Percentiles rank a stretch among this genome's conserved stretches.
Evolutionary conservation across 2,113 vertebrate species (phyloP).

Genomic region (Muntiacus muntjak): DNA sequence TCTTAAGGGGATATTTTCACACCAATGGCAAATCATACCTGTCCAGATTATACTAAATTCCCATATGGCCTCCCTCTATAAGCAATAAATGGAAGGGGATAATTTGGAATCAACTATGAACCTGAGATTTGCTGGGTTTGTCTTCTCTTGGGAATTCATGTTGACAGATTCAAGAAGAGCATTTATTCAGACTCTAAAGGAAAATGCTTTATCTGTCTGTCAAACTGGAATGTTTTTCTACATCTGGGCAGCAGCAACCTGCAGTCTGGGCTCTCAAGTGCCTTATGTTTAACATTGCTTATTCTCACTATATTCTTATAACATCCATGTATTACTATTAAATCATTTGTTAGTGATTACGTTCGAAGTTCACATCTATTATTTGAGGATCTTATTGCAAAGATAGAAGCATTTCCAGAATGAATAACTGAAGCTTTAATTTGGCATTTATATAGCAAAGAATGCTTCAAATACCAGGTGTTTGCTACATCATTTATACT

Average conservation of each 20-base stretch:
- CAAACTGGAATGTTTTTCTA: neutral
- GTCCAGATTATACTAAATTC: neutral
- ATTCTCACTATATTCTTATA: neutral
- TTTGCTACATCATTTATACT: neutral
- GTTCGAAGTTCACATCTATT: neutral
- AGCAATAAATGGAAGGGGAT: neutral
- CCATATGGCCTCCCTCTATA: neutral
- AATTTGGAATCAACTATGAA: neutral
- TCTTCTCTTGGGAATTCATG: neutral
- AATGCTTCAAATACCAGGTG: slow-evolving; percentile 23
- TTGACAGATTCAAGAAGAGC: neutral
- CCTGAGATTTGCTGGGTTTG: neutral
- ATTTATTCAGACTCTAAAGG: neutral
- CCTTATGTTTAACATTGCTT: neutral
- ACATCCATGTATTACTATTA: neutral
- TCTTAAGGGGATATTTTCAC: neutral
- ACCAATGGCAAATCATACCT: neutral
- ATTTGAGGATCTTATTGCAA: slow-evolving; percentile 32
- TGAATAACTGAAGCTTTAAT: slow-evolving; percentile 38
- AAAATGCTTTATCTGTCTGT: neutral
- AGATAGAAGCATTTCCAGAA: slow-evolving; percentile 15
- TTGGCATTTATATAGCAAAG: neutral
- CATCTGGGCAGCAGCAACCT: neutral
- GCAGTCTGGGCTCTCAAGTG: neutral
- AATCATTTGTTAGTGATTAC: slow-evolving; percentile 9